These are phyloP conservation scores for Iselma pallidipennis DNA, from an alignment of 2,888 invertebrate genomes.

Conservation along the genomic window DNA sequence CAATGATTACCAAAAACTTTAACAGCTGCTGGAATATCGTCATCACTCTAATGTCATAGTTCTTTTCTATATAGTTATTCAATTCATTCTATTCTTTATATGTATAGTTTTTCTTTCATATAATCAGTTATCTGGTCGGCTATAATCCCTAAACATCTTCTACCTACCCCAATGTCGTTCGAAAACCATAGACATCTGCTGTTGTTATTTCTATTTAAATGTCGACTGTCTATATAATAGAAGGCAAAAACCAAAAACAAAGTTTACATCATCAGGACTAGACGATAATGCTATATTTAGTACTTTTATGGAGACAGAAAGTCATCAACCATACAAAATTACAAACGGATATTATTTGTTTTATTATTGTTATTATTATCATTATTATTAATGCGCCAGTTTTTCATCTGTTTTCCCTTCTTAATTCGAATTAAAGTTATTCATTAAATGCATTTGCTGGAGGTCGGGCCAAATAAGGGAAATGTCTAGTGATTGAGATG, in stretches of 20 bases:
- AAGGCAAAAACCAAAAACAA: background rate
- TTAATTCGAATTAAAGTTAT: too few species aligned
- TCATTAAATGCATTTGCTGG: too few species aligned
- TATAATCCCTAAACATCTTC: background rate
- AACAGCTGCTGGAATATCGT: background rate
- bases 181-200: background rate
- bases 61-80: background rate
- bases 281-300: background rate
- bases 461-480: too few species aligned
- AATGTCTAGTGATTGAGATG: too few species aligned
- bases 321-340: background rate
- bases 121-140: background rate
- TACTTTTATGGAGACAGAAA: background rate
- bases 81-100: background rate
- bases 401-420: too few species aligned
- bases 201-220: background rate
- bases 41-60: too few species aligned
- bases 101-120: background rate
- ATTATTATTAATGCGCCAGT: too few species aligned
- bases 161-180: constrained; percentile 1
- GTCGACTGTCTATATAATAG: background rate
- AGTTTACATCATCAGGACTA: background rate
- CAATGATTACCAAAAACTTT: background rate
- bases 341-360: background rate
- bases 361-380: background rate